A percentile compares a stretch with the other conserved stretches of the same genome.
Evolutionary conservation across 1,140 invertebrate species (phyloP).

Genomic region (Archegozetes longisetosus): DNA sequence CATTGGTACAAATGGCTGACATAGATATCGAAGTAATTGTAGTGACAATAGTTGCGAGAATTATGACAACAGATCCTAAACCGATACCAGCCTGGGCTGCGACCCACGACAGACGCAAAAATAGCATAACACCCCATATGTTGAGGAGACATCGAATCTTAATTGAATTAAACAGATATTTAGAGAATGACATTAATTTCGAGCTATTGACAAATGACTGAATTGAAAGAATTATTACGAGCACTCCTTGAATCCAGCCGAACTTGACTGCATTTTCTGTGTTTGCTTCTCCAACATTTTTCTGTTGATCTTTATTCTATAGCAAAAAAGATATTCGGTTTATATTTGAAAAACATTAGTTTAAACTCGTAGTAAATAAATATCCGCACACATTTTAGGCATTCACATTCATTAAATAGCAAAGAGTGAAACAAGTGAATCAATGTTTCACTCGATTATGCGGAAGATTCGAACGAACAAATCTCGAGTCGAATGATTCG

Average conservation of each 20-base stretch:
- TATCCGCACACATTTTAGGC: too few species aligned
- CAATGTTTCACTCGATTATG: too few species aligned
- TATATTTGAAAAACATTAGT: too few species aligned
- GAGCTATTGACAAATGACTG: too few species aligned
- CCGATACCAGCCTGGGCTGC: conserved; percentile 30
- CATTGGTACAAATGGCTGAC: conserved; percentile 95
- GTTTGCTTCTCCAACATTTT: background rate
- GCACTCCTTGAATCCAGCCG: conserved; percentile 36
- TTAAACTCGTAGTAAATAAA: too few species aligned
- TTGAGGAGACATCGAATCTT: conserved; percentile 39
- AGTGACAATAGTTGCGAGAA: conserved; percentile 74
- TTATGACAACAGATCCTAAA: conserved; percentile 43
- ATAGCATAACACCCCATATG: conserved; percentile 44
- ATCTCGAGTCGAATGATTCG: too few species aligned
- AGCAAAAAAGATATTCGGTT: too few species aligned
- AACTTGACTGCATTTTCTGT: conserved; percentile 30
- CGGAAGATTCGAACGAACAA: too few species aligned
- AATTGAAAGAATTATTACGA: conserved; percentile 27
- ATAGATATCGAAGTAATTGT: conserved; percentile 86
- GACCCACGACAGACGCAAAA: conserved; percentile 39
- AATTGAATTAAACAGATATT: conserved; percentile 9
- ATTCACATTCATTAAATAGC: too few species aligned
- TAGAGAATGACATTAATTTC: too few species aligned
- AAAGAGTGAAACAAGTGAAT: too few species aligned
- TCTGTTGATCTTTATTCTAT: too few species aligned